Percentiles rank a stretch among this genome's conserved stretches.
These are phyloP conservation scores for Phataginus tetradactyla DNA, from an alignment of 2,797 vertebrate genomes.

Conservation along the genomic window DNA sequence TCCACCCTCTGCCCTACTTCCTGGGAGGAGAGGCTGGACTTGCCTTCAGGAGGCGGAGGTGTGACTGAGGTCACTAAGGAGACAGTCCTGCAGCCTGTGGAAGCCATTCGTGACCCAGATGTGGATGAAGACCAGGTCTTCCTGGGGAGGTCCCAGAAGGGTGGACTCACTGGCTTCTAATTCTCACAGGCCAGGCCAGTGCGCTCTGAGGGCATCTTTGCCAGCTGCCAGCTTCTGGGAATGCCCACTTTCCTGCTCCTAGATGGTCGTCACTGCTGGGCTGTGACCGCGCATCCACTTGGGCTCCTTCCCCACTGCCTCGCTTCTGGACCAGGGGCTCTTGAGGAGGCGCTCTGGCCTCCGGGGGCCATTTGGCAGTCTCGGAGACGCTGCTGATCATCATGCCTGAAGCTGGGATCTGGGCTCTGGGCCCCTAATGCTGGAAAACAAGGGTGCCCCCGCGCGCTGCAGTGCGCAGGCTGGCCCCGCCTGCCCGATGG, in stretches of 20 bases:
- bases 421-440: not conserved
- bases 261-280: not conserved
- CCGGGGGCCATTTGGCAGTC: not conserved
- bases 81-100: not conserved
- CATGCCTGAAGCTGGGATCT: not conserved
- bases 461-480: not conserved
- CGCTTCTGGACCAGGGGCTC: not conserved
- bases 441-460: not conserved
- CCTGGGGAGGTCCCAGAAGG: not conserved
- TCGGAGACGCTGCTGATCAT: not conserved
- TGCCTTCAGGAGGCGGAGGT: not conserved
- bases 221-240: not conserved
- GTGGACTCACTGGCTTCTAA: not conserved
- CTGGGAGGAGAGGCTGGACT: not conserved
- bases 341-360: not conserved
- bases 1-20: not conserved
- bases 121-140: conserved; percentile 32
- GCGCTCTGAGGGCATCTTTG: not conserved
- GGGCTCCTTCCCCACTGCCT: not conserved
- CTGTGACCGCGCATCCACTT: not conserved
- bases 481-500: not conserved
- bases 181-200: not conserved
- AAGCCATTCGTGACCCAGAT: conserved; percentile 24
- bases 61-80: not conserved
- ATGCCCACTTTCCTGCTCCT: not conserved